Percentiles rank a stretch among this genome's conserved stretches.
Conservation (phyloP, 1,140 invertebrate genomes). For the Trichonephila clavipes region DNA sequence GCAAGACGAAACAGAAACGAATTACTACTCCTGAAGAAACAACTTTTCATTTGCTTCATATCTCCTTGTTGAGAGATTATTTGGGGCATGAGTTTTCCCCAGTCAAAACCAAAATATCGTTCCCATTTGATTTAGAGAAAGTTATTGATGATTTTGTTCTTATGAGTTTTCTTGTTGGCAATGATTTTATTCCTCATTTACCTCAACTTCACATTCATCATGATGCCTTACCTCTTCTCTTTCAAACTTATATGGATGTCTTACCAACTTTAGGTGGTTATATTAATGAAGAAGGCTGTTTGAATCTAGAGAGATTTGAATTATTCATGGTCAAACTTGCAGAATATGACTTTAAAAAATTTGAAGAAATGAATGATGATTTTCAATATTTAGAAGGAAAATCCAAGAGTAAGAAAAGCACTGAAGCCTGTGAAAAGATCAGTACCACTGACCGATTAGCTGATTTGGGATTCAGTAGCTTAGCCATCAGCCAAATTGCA, state of each 20-base stretch:
- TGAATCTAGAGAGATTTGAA: conserved; percentile 93
- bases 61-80: conserved; percentile 95
- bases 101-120: conserved; percentile 84
- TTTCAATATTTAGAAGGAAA: conserved; percentile 92
- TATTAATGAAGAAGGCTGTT: conserved; percentile 92
- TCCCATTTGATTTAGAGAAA: conserved; percentile 90
- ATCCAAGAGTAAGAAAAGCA: conserved; percentile 80
- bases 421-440: conserved; percentile 67
- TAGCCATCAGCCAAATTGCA: conserved; percentile 37
- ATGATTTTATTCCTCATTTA: conserved; percentile 97
- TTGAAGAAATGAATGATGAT: conserved; percentile 91
- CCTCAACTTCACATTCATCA: conserved; percentile 96
- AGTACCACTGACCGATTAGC: conserved; percentile 55
- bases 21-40: conserved; percentile 89
- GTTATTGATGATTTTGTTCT: conserved; percentile 90
- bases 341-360: conserved; percentile 91
- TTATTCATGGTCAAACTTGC: conserved; percentile 90
- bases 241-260: conserved; percentile 92
- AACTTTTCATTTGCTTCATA: conserved; percentile 94
- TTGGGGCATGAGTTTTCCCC: conserved; percentile 93
- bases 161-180: conserved; percentile 98
- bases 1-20: conserved; percentile 77
- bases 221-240: conserved; percentile 92
- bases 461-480: conserved; percentile 66
- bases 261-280: conserved; percentile 94